Base-by-base conservation (phyloP, 2,797 vertebrate species). In the Brachyrhaphis roseni region DNA sequence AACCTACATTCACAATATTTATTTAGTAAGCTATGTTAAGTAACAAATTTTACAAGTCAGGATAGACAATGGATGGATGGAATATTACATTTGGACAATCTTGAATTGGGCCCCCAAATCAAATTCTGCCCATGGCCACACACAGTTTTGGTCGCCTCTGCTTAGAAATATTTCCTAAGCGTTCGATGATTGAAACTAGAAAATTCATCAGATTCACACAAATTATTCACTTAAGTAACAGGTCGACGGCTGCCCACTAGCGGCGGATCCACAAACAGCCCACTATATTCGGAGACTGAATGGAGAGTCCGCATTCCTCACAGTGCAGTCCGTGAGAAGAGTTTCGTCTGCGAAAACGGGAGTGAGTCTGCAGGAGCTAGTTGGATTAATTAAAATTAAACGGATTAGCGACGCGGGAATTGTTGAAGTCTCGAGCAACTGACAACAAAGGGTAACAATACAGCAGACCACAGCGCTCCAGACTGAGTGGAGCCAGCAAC, bases 401-500 rank as follows among this genome's bases (percentile, higher is more conserved):
- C n/a, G 47, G 74, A 78, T 87, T 84, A 79, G 78, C 76, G 53
- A n/a, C 79, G 77, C 66, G 55, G 57, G 73, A 55, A 72, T 51
- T 57, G 81, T 11, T 57, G 73, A 55, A 71, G 79, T 78, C 11
- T 80, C 62, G 75, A 74, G 57, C 77, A 83, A 77, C 18, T 12
- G 88, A 85, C 81, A 66, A 90, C 89, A 91, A 92, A 92, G 80
- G 91, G 86, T 86, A 83, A 87, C 86, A 88, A 90, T 81, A 84
- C 76, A 90, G 74, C 78, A 74, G 82, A 82, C 87, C 84, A 73
- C 89, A 77, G 86, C 1, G 82, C 79, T 89, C 91, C 94, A 96
- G 96, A 96, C 95, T 93, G 85, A 94, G 85, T 89, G 96, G 95
- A 96, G 96, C 95, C 96, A 95, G 86, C 75, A 86, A 92, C 87